These are phyloP conservation scores for Okamejei kenojei DNA, from an alignment of 2,797 vertebrate genomes.

Conservation along the genomic window DNA sequence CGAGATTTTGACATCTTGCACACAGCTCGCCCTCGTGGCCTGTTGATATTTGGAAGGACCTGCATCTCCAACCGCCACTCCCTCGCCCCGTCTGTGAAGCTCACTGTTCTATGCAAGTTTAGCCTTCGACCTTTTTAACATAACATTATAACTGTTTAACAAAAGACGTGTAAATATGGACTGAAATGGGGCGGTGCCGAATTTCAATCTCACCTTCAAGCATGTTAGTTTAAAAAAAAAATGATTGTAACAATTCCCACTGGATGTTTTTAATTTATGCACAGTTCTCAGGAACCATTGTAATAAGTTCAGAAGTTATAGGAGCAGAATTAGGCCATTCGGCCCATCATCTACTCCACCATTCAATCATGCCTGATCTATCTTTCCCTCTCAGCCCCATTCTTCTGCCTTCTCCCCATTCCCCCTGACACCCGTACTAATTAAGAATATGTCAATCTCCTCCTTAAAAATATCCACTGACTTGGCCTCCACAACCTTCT, in stretches of 20 bases:
- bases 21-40: background rate
- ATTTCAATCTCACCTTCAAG: background rate
- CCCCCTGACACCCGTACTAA: too few species aligned
- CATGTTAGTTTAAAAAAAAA: background rate
- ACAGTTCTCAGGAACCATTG: background rate
- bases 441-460: too few species aligned
- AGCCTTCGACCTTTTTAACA: background rate
- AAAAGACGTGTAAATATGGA: background rate
- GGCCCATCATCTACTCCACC: too few species aligned
- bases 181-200: background rate
- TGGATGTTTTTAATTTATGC: background rate
- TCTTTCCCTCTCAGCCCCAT: too few species aligned
- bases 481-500: too few species aligned
- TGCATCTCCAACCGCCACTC: background rate
- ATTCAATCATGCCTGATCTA: too few species aligned
- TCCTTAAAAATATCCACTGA: too few species aligned
- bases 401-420: too few species aligned
- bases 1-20: background rate
- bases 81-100: background rate
- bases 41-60: background rate
- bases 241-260: background rate
- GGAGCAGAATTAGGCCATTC: too few species aligned
- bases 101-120: conserved; percentile 21
- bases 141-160: too few species aligned
- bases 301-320: too few species aligned